Evolutionary conservation across 2,888 invertebrate species (phyloP).

Genomic region (Pristionchus entomophagus): DNA sequence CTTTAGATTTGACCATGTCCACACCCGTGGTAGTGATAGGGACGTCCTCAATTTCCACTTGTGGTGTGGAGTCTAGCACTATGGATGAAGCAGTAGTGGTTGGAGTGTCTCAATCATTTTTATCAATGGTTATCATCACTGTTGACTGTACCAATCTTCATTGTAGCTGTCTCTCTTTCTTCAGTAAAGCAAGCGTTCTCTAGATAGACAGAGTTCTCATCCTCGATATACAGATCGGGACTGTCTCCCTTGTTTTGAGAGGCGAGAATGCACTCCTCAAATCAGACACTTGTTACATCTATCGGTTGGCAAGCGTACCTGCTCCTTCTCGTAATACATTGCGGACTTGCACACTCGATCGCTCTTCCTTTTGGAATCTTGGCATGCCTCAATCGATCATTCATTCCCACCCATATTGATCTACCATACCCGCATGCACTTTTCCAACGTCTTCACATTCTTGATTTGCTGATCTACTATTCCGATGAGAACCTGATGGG

Average conservation of each 20-base stretch:
- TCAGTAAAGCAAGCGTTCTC: constrained; percentile 61
- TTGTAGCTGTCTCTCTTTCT: constrained; percentile 49
- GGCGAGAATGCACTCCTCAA: constrained; percentile 66
- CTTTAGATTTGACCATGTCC: neutral
- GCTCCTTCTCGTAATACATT: constrained; percentile 67
- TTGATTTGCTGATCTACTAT: constrained; percentile 67
- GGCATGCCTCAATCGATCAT: constrained; percentile 52
- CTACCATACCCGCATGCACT: constrained; percentile 60
- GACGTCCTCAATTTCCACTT: neutral
- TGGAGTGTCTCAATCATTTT: neutral
- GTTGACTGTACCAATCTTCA: neutral
- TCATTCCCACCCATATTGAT: neutral
- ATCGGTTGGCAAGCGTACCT: constrained; percentile 44
- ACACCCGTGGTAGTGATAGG: neutral
- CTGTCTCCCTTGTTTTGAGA: constrained; percentile 62
- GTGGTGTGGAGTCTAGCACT: neutral
- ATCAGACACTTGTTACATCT: neutral
- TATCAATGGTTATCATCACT: neutral
- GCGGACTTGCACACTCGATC: constrained; percentile 65
- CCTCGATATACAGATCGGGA: constrained; percentile 66
- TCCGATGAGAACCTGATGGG: constrained; percentile 60
- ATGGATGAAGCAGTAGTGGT: neutral
- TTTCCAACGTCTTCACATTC: constrained; percentile 56
- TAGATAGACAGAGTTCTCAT: constrained; percentile 64
- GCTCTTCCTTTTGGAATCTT: constrained; percentile 55